phyloP scores from a whole-genome alignment of 2,113 vertebrate species.

The Hippocampus barbouri region DNA sequence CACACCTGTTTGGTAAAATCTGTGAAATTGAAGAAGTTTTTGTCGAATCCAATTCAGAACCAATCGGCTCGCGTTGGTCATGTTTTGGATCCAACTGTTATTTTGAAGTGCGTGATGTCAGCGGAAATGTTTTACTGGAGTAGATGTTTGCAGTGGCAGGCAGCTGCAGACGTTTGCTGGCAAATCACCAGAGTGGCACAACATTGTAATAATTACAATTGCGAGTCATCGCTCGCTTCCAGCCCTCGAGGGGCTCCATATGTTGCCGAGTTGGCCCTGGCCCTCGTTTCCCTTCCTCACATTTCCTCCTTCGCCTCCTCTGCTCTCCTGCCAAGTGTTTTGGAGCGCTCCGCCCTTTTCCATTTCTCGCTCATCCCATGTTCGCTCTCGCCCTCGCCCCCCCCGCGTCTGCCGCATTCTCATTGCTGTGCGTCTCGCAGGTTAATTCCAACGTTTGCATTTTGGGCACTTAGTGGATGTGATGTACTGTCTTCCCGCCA shows the following conservation, averaged over 20 bases:
- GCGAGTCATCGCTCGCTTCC: conserved; percentile 28
- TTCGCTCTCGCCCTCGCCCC: conserved; percentile 16
- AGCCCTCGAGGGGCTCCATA: conserved; percentile 51
- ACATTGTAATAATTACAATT: conserved; percentile 54
- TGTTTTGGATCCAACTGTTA: neutral
- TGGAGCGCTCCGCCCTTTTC: conserved; percentile 22
- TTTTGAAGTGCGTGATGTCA: too few relatives aligned
- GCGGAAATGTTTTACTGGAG: neutral
- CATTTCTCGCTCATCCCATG: conserved; percentile 21
- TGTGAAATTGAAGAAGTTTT: neutral
- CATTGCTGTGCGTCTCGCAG: neutral
- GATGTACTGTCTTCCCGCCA: neutral
- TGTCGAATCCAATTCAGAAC: neutral
- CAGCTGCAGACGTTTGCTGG: conserved; percentile 26
- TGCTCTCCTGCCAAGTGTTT: conserved; percentile 44
- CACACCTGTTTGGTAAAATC: too few relatives aligned
- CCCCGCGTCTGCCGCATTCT: neutral
- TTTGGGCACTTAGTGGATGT: neutral
- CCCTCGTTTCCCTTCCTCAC: conserved; percentile 31
- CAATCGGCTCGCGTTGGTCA: neutral
- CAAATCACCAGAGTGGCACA: conserved; percentile 33
- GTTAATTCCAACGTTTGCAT: conserved; percentile 5
- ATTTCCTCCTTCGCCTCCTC: conserved; percentile 30
- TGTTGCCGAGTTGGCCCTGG: conserved; percentile 44
- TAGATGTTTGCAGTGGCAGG: conserved; percentile 17